Evolutionary conservation across 2,797 vertebrate species (phyloP), one percentile per base, ranked within the genome.

Genomic region (Melanotaenia pygmaea): DNA sequence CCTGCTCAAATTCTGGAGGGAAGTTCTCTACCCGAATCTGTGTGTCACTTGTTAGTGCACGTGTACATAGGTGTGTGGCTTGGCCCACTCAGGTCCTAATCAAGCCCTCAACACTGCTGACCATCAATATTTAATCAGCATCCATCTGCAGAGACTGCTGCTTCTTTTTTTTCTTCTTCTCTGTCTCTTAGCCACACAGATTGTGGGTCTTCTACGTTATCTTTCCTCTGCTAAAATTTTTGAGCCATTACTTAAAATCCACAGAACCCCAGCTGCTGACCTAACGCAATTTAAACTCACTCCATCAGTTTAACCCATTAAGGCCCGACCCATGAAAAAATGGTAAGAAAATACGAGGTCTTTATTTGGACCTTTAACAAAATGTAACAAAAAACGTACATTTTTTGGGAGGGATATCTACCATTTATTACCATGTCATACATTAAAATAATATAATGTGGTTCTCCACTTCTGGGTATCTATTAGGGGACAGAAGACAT

Each of bases 71-170:
- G 67, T 64, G 71, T 28, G 77, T 50, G 61, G 64, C 67, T 81
- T 70, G 74, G 76, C 67, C 72, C 70, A 66, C 68, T 82, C 70
- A 71, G 74, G 63, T 79, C 64, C 81, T 82, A 86, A 90, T 91
- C 85, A 89, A 84, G 83, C 75, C 78, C 82, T 86, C 76, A 79
- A 81, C 86, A 82, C 83, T n/a, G 40, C 80, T 84, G 84, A 86
- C 71, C 81, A 89, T 93, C 72, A 91, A 91, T 92, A 88, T 86
- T 92, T 92, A 88, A 93, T 87, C 74, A 88, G 82, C 38, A 84
- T 88, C 88, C 86, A 89, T 88, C 85, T 90, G 87, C 81, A 83
- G 80, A 77, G 72, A 72, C 82, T 67, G 70, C 79, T 80, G 79
- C 84, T 72, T 70, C 67, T 76, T 74, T 82, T 82, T 76, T 64